Evolutionary conservation across 2,888 invertebrate species (phyloP), one percentile per base, ranked within the genome.

Genomic region (Ochropacha duplaris): DNA sequence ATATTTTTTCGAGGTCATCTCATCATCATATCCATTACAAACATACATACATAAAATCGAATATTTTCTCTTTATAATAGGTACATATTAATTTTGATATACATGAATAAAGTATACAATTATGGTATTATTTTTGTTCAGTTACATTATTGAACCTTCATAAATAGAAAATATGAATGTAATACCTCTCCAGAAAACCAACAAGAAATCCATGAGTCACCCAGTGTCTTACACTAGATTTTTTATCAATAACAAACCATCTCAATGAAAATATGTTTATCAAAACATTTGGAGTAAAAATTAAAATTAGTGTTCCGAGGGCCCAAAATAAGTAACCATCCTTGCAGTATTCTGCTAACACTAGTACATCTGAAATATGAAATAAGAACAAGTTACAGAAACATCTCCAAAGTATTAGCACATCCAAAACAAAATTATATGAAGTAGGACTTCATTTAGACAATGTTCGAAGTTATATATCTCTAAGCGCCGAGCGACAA

Each of bases 221-320:
- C 94, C 94, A 94, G 72, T 93, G 90, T 60, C 87, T 87, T 50
- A 86, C 69, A 71, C 81, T 87, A 50, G 88, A 79, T 72, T 86
- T 86, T 68, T 88, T 83, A 72, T 94, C 93, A 68, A 87, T 93
- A 54, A 89, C 78, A 73, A 93, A 90, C 94, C 94, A 95, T 77
- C 94, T 86, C 72, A 94, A 80, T 57, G 94, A 94, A 82, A 95
- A 94, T 69, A 94, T 83, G 74, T 94, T 94, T 44, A 94, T 92
- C 62, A 94, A 80, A 64, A 93, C 80, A 72, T 94, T 93, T 51
- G 95, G 94, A 58, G 93, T 81, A 49, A 94, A 64, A 66, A 94
- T 93, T 69, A 94, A 91, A 63, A 90, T 79, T 54, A 94, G 76
- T 56, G 94, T 94, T 28, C 92, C 88, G 50, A 93, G 78, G 55